These are phyloP conservation scores for Spilogale gracilis DNA, from an alignment of 2,113 vertebrate genomes.

Conservation along the genomic window DNA sequence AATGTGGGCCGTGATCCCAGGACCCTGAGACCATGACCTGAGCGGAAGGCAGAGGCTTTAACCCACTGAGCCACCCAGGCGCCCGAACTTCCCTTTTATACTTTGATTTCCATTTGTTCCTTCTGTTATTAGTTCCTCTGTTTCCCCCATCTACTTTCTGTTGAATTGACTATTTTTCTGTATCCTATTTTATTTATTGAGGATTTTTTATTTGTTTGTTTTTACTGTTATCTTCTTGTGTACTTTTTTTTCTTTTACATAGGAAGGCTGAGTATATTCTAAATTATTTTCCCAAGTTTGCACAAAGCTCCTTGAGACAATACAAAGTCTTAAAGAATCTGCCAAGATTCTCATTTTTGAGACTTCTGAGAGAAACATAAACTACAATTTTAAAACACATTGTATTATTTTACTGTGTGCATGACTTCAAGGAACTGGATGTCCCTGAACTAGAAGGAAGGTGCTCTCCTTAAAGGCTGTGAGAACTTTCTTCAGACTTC, in stretches of 20 bases:
- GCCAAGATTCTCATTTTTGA: constrained; percentile 14
- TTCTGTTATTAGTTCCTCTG: background rate
- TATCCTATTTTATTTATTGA: background rate
- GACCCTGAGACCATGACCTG: background rate
- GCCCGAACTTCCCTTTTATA: background rate
- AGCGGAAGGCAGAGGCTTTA: background rate
- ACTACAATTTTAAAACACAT: background rate
- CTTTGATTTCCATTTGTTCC: background rate
- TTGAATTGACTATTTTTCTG: background rate
- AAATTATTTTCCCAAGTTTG: background rate
- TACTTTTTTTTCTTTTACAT: background rate
- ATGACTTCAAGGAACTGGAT: background rate
- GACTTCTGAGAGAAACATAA: background rate
- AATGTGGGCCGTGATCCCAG: background rate
- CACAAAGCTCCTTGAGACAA: background rate
- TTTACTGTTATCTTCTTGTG: background rate
- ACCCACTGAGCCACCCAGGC: background rate
- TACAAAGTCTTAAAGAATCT: background rate
- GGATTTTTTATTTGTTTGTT: background rate
- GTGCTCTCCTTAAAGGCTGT: background rate
- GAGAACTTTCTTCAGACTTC: background rate
- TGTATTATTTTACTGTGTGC: background rate
- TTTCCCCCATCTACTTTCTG: background rate
- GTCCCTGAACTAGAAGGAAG: background rate
- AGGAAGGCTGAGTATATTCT: background rate